Base-by-base conservation (phyloP, 2,797 vertebrate species). In the Pterois miles region DNA sequence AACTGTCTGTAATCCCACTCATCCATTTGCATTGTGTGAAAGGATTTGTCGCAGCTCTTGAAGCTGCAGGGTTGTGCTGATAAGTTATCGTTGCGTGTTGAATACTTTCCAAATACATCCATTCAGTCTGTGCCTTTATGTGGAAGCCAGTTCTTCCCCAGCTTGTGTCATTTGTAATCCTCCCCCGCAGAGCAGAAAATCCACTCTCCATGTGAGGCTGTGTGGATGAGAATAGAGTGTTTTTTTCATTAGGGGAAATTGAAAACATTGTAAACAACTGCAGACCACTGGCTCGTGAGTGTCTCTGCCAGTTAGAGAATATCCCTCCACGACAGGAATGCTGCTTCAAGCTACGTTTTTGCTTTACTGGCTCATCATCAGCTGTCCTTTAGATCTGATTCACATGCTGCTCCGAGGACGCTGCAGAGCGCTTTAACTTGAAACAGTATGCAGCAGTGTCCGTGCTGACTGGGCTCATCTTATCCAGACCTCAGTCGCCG, bases 221-320 rank as follows among this genome's bases (percentile, higher is more conserved):
- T 63, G 69, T 80, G 18, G 66, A 65, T 64, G 56, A 74, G 40
- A 74, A 65, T 52, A 23, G 71, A 73, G 68, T 83, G 73, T 78
- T 86, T 84, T 82, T 78, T 33, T 80, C 65, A 81, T 82, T 52
- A 74, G 50, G 27, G 27, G 11, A 70, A 38, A 75, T 68, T 78
- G 56, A 67, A 89, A 73, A 81, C 65, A 33, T 62, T 43, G 73
- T 80, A 87, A 90, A 91, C 70, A 74, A 68, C 67, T 60, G 36
- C 58, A 74, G 57, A 77, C 38, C 34, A 36, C 62, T 73, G 62
- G 60, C 74, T 65, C 50, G 0, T 1, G 34, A 81, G 27, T 43
- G 29, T 62, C 34, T n/a, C 67, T 73, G 68, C 63, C 67, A 56
- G 34, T 34, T 63, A 29, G 9, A 76, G 48, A 46, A 80, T 27